A percentile compares a stretch with the other conserved stretches of the same genome.
phyloP scores from a whole-genome alignment of 37 sponge, comb jelly and placozoan species.

The Beroe ovata region DNA sequence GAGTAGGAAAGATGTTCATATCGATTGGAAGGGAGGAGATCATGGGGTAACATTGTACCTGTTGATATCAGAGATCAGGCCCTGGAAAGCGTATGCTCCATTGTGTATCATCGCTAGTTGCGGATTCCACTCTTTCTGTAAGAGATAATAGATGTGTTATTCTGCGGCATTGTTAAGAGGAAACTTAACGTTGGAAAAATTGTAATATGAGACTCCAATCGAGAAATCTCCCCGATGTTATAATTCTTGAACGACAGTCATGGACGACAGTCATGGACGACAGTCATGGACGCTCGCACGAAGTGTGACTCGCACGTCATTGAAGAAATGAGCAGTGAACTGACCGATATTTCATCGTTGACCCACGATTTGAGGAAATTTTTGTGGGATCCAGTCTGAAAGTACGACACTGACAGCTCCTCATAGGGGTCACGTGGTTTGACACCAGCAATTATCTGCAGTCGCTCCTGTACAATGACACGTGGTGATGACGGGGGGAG shows the following conservation, averaged over 20 bases:
- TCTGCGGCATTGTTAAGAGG: too few species aligned
- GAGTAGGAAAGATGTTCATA: too few species aligned
- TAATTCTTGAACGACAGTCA: too few species aligned
- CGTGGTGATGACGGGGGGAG: too few species aligned
- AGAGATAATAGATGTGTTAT: too few species aligned
- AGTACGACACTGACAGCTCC: constrained; percentile 46
- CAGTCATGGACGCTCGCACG: too few species aligned
- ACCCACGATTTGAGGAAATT: constrained; percentile 61
- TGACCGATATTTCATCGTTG: constrained; percentile 45
- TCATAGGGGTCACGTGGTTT: constrained; percentile 39
- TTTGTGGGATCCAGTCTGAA: constrained; percentile 53
- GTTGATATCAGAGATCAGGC: constrained; percentile 39
- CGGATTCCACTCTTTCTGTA: constrained; percentile 66
- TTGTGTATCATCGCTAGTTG: constrained; percentile 48
- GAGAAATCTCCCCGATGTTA: too few species aligned
- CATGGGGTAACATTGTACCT: neutral
- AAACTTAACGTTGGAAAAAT: too few species aligned
- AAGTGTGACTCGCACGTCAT: too few species aligned
- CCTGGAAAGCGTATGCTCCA: constrained; percentile 58
- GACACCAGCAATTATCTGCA: constrained; percentile 25
- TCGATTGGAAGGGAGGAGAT: too few species aligned
- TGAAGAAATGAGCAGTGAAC: constrained; percentile 15
- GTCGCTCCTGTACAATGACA: constrained; percentile 37
- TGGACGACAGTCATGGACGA: too few species aligned
- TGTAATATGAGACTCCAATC: too few species aligned